phyloP scores from a whole-genome alignment of 2,888 invertebrate species.

The Drosophila dives region DNA sequence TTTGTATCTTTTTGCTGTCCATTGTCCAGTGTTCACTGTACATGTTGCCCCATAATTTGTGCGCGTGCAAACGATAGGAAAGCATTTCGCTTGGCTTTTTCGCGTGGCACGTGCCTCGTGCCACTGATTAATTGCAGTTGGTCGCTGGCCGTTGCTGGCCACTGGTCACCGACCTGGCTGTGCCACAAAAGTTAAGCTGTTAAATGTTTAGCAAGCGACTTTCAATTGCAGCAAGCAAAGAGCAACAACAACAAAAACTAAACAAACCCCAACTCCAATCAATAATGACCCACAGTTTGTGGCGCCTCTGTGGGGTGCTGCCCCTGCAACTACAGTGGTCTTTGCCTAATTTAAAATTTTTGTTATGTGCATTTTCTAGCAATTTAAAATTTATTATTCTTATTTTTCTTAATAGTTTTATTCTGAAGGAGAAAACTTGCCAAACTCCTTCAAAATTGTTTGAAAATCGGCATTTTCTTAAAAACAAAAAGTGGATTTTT shows the following conservation, averaged over 20 bases:
- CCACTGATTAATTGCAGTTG: constrained; percentile 73
- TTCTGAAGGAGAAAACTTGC: background rate
- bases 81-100: constrained; percentile 18
- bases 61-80: constrained; percentile 65
- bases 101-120: constrained; percentile 62
- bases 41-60: constrained; percentile 56
- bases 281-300: constrained; percentile 1
- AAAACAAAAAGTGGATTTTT: too few species aligned
- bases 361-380: accelerated
- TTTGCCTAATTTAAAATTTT: background rate
- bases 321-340: constrained; percentile 15
- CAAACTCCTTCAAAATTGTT: too few species aligned
- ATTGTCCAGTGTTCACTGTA: constrained; percentile 9
- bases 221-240: constrained; percentile 30
- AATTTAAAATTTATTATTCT: background rate
- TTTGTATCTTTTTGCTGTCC: constrained; percentile 27
- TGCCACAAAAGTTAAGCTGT: constrained; percentile 60
- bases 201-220: constrained; percentile 55
- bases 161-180: background rate
- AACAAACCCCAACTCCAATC: background rate
- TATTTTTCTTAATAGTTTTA: background rate
- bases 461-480: too few species aligned
- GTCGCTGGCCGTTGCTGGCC: constrained; percentile 13
- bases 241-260: constrained; percentile 2
- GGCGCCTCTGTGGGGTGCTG: constrained; percentile 22